Evolutionary conservation across 2,888 invertebrate species (phyloP), one percentile per base, ranked within the genome.

Genomic region (Papilio gigon): DNA sequence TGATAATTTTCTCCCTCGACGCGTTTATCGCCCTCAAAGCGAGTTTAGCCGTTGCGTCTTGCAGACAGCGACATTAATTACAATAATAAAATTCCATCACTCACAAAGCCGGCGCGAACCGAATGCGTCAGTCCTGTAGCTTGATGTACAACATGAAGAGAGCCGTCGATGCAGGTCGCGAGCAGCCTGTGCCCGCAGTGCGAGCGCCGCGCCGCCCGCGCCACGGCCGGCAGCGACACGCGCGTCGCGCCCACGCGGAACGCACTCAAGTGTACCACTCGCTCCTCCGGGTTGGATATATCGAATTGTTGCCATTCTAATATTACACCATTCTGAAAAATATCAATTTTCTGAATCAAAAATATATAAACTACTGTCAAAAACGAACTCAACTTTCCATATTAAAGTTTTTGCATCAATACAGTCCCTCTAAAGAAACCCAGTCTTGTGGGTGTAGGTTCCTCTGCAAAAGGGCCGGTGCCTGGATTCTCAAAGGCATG

Each of bases 131-230:
- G 93, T 58, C 96, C 96, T 72, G 94, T 94, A 30, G 93, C 90
- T 70, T 95, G 93, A 88, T 98, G 97, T 76, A 97, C 94, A 27
- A 98, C 88, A 47, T 96, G 96, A 71, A 98, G 86, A 3, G 97
- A 95, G 5, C 96, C 96, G 88, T 98, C 97, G 61, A 96, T 95
- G 79, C 97, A 97, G 9, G 97, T 97, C 56, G 97, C 86, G 30
- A 98, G 88, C 9, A 98, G 87, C 76, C 95, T 95, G 77, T 95
- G 94, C 84, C 95, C 95, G 79, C 95, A 94, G 0, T 94, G 94
- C 1, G 81, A 95, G 94, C 76, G 96, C 85, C 62, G 95, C 93
- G 72, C 74, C 2, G 71, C 64, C 4, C 96, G 88, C 27, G 95
- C 94, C 65, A 96, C 94, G 0, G 76, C 73, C 0, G 76, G 72